phyloP scores from a whole-genome alignment of 2,888 invertebrate species.

The Acrobeloides nanus region DNA sequence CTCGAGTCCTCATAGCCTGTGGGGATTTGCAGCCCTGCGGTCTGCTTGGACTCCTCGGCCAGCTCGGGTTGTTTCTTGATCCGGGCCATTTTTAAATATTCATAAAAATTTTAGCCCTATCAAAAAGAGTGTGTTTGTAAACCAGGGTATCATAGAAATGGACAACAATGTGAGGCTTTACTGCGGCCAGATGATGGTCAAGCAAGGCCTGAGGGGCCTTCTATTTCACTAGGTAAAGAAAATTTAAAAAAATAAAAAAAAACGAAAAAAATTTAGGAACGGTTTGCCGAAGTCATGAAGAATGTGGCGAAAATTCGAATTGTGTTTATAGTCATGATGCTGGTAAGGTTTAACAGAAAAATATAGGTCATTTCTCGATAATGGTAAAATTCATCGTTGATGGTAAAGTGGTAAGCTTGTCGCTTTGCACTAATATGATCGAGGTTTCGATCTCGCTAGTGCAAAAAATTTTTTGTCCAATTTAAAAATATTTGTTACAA shows the following conservation, averaged over 20 bases:
- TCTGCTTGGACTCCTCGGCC: too few relatives aligned
- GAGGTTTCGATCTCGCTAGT: too few relatives aligned
- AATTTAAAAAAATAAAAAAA: background rate
- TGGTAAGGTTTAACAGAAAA: too few relatives aligned
- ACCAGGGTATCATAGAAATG: conserved; percentile 63
- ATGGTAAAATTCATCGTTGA: too few relatives aligned
- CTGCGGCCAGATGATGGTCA: background rate
- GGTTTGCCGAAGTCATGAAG: conserved; percentile 42
- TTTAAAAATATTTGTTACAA: too few relatives aligned
- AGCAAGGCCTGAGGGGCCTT: background rate
- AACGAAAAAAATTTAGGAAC: conserved; percentile 23
- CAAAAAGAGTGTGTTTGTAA: conserved; percentile 65
- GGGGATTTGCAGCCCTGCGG: too few relatives aligned
- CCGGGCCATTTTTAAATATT: background rate
- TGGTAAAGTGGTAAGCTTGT: too few relatives aligned
- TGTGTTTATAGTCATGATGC: conserved; percentile 49
- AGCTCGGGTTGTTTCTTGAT: too few relatives aligned
- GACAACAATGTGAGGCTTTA: conserved; percentile 58
- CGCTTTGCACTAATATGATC: too few relatives aligned
- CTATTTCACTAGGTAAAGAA: background rate
- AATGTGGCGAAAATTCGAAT: conserved; percentile 45
- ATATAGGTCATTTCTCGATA: too few relatives aligned
- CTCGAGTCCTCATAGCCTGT: too few relatives aligned
- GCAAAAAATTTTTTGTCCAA: too few relatives aligned
- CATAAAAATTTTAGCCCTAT: conserved; percentile 13